Evolutionary conservation across 2,797 vertebrate genomes (phyloP).

Genomic region (Percopsis omiscomaycus): DNA sequence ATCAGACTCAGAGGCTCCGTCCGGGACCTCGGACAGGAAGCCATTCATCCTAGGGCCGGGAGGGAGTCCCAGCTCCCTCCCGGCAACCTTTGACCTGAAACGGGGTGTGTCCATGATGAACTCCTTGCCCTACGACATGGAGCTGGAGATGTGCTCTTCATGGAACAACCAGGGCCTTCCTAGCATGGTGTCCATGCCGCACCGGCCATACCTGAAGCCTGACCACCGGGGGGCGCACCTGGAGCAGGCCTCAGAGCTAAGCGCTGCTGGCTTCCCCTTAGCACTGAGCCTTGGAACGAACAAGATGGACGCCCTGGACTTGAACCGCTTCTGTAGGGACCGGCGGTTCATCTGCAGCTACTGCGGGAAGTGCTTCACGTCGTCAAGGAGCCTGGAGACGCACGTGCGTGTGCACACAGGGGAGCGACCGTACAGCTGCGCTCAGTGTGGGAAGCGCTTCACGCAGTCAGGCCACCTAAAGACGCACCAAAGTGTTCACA

Average conservation of each 20-base stretch:
- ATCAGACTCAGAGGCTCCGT: conserved; percentile 32
- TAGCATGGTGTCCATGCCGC: conserved; percentile 32
- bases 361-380: conserved; percentile 73
- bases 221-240: conserved; percentile 23
- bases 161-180: conserved; percentile 51
- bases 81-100: conserved; percentile 35
- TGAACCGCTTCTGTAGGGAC: conserved; percentile 53
- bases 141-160: conserved; percentile 47
- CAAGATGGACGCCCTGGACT: conserved; percentile 49
- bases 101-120: conserved; percentile 12
- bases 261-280: conserved; percentile 3
- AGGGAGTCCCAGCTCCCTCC: conserved; percentile 28
- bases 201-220: conserved; percentile 30
- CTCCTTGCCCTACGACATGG: conserved; percentile 43
- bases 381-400: conserved; percentile 68
- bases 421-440: conserved; percentile 74
- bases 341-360: conserved; percentile 70
- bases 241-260: conserved; percentile 43
- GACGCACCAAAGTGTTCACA: conserved; percentile 78
- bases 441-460: conserved; percentile 75
- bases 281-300: conserved; percentile 30
- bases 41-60: conserved; percentile 19
- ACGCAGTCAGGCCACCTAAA: conserved; percentile 76
- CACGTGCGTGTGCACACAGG: conserved; percentile 76
- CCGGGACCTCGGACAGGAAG: conserved; percentile 2